These are phyloP conservation scores for Tupaia chinensis DNA, from an alignment of 2,113 vertebrate species.

Conservation along the genomic window DNA sequence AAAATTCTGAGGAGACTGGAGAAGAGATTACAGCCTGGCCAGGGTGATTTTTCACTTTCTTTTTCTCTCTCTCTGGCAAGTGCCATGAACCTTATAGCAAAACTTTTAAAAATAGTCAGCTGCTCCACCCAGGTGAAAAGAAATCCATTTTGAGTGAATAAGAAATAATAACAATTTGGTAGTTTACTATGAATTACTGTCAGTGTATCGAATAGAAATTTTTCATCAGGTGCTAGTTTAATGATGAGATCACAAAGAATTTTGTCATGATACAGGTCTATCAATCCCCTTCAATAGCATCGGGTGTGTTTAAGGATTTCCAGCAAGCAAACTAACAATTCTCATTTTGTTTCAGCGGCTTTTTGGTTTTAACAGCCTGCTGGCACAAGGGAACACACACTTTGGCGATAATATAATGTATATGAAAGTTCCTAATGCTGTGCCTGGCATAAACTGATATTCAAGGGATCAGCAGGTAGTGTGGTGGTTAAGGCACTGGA, in stretches of 20 bases:
- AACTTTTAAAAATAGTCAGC: neutral
- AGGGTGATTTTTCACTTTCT: no score
- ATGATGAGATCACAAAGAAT: neutral
- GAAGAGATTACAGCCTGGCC: no score
- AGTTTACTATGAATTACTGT: neutral
- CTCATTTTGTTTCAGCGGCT: neutral
- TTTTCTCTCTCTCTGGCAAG: no score
- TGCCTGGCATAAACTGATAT: neutral
- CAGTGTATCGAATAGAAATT: neutral
- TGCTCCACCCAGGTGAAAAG: neutral
- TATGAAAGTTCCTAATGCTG: neutral
- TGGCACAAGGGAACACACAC: neutral
- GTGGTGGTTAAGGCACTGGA: no score
- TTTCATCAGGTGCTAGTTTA: neutral
- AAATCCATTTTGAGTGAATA: neutral
- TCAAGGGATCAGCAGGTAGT: no score
- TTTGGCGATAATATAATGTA: neutral
- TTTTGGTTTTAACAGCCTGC: constrained; percentile 1
- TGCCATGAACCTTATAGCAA: no score
- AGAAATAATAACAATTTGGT: neutral
- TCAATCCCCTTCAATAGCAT: neutral
- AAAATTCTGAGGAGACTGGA: no score
- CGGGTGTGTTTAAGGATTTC: neutral
- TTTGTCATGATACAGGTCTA: neutral
- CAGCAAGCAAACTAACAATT: neutral